phyloP scores from a whole-genome alignment of 1,140 invertebrate species.

The Rhyzopertha dominica region DNA sequence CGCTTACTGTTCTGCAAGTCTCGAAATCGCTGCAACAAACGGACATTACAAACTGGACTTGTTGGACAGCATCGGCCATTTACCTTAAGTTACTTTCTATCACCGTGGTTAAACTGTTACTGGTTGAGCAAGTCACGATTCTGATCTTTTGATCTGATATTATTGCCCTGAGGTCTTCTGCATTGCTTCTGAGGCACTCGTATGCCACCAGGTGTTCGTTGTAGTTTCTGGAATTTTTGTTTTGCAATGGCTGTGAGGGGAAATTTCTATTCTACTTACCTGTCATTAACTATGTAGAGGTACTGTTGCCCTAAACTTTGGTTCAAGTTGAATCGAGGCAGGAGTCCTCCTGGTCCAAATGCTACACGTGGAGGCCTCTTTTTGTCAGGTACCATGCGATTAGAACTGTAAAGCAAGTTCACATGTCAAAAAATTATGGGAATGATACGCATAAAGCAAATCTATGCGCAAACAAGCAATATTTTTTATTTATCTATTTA shows the following conservation, averaged over 20 bases:
- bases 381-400: conserved; percentile 61
- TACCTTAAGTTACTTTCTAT: conserved; percentile 63
- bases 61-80: conserved; percentile 6
- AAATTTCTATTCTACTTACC: conserved; percentile 26
- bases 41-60: conserved; percentile 31
- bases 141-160: conserved; percentile 74
- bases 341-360: conserved; percentile 73
- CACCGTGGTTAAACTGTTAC: conserved; percentile 51
- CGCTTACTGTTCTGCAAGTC: conserved; percentile 53
- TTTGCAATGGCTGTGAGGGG: background rate
- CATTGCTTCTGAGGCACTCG: conserved; percentile 67
- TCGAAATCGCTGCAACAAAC: conserved; percentile 53
- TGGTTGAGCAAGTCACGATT: conserved; percentile 61
- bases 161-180: conserved; percentile 66
- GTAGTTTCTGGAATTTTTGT: conserved; percentile 53
- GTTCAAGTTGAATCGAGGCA: conserved; percentile 71
- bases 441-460: too few species aligned
- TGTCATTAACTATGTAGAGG: conserved; percentile 72
- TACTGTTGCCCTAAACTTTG: conserved; percentile 81
- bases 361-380: conserved; percentile 71
- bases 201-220: conserved; percentile 79
- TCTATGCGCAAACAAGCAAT: too few species aligned
- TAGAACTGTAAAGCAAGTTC: conserved; percentile 56
- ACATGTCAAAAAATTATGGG: too few species aligned
- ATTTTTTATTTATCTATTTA: too few species aligned